Evolutionary conservation across 1,140 invertebrate species (phyloP).

Genomic region (Meloidogyne hapla): DNA sequence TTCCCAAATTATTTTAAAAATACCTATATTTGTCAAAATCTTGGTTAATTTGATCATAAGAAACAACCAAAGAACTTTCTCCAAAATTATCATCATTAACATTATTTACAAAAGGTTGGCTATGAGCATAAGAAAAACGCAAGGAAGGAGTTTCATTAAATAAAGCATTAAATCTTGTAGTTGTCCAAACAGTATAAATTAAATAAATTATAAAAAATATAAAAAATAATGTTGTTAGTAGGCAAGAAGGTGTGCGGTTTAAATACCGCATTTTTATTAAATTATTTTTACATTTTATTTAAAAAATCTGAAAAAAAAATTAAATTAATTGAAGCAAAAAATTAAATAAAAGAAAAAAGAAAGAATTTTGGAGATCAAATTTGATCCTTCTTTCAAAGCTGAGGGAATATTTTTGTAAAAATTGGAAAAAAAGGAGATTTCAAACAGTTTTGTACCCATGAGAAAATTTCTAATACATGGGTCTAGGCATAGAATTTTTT

Average conservation of each 20-base stretch:
- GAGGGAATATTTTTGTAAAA: too few species aligned
- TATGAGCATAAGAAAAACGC: not conserved
- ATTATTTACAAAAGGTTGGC: not conserved
- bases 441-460: too few species aligned
- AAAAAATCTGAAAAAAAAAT: not conserved
- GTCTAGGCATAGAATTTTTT: too few species aligned
- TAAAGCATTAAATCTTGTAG: not conserved
- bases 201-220: constrained; percentile 2
- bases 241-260: not conserved
- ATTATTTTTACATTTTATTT: not conserved
- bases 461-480: too few species aligned
- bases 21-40: not conserved
- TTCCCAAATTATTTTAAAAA: too few species aligned
- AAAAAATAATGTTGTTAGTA: not conserved
- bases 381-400: too few species aligned
- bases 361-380: too few species aligned
- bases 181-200: not conserved
- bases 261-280: not conserved
- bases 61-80: not conserved
- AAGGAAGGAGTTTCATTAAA: not conserved
- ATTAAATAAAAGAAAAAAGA: not conserved
- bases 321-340: not conserved
- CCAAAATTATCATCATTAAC: not conserved
- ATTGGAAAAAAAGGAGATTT: too few species aligned
- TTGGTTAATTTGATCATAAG: not conserved